phyloP scores from a whole-genome alignment of 2,888 invertebrate species.

The Cryptops parisi region DNA sequence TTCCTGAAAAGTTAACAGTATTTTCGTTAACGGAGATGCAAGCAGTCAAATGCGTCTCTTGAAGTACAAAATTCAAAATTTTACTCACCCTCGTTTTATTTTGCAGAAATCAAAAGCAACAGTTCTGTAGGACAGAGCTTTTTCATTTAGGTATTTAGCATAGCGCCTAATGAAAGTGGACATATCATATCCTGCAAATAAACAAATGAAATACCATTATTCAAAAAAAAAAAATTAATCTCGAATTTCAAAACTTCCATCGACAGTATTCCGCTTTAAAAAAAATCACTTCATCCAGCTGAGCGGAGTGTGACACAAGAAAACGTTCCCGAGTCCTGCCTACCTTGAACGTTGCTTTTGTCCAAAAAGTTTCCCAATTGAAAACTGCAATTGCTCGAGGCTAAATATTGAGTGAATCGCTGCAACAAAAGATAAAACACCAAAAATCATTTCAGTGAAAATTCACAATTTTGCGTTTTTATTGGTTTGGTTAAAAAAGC shows the following conservation, averaged over 20 bases:
- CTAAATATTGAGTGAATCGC: conserved; percentile 99
- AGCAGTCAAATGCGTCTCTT: background rate
- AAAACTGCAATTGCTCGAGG: conserved; percentile 98
- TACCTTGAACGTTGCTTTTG: conserved; percentile 96
- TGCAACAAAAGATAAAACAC: conserved; percentile 40
- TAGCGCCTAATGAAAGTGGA: conserved; percentile 97
- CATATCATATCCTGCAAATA: conserved; percentile 87
- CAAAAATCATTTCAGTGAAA: conserved; percentile 9
- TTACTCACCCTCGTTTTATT: conserved; percentile 89
- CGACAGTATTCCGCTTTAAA: too few species aligned
- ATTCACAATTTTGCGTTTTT: conserved; percentile 4
- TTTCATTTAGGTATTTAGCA: conserved; percentile 98
- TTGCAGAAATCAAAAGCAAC: conserved; percentile 99
- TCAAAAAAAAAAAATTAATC: conserved; percentile 4
- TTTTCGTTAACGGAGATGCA: too few species aligned
- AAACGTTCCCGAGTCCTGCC: too few species aligned
- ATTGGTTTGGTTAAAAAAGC: background rate
- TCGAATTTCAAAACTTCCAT: too few species aligned
- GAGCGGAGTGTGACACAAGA: too few species aligned
- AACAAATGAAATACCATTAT: too few species aligned
- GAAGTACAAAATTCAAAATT: background rate
- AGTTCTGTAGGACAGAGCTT: conserved; percentile 93
- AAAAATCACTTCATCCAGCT: too few species aligned
- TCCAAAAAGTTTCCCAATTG: conserved; percentile 96
- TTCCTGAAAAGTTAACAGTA: conserved; percentile 44